These are phyloP conservation scores for Embiotoca jacksoni DNA, from an alignment of 2,113 vertebrate genomes.

Conservation along the genomic window DNA sequence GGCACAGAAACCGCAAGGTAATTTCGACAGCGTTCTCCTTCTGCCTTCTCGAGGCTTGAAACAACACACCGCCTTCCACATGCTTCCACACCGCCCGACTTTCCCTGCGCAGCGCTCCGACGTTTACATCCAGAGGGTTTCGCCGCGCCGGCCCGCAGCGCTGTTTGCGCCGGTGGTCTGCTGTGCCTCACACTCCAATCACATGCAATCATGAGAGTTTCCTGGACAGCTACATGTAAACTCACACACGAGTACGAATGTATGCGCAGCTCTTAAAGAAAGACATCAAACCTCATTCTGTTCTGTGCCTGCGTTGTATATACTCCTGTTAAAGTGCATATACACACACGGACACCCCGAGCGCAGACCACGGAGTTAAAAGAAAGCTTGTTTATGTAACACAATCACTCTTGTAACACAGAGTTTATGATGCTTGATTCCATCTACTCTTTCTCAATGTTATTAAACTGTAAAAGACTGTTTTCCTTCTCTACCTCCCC, in stretches of 20 bases:
- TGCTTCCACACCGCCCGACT: conserved; percentile 58
- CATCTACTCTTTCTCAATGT: conserved; percentile 71
- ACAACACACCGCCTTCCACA: conserved; percentile 76
- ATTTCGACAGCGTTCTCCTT: conserved; percentile 66
- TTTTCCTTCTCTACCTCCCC: conserved; percentile 67
- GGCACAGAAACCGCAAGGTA: conserved; percentile 63
- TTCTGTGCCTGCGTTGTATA: conserved; percentile 41
- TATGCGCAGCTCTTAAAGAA: conserved; percentile 3
- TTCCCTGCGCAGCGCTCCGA: conserved; percentile 39
- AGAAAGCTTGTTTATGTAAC: conserved; percentile 66
- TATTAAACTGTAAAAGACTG: conserved; percentile 69
- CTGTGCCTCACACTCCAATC: conserved; percentile 66
- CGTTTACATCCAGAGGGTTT: conserved; percentile 52
- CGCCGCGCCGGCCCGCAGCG: not conserved
- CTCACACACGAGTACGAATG: conserved; percentile 30
- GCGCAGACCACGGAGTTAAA: conserved; percentile 38
- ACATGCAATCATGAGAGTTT: conserved; percentile 71
- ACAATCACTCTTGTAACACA: conserved; percentile 62
- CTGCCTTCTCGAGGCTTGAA: conserved; percentile 61
- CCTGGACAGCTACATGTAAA: conserved; percentile 68
- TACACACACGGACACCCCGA: conserved; percentile 56
- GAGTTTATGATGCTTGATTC: conserved; percentile 64
- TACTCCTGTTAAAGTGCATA: conserved; percentile 36
- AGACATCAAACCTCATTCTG: conserved; percentile 58
- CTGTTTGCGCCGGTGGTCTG: conserved; percentile 74